Conservation (phyloP, 2,797 vertebrate species). For the Bryconaethiops microstoma region DNA sequence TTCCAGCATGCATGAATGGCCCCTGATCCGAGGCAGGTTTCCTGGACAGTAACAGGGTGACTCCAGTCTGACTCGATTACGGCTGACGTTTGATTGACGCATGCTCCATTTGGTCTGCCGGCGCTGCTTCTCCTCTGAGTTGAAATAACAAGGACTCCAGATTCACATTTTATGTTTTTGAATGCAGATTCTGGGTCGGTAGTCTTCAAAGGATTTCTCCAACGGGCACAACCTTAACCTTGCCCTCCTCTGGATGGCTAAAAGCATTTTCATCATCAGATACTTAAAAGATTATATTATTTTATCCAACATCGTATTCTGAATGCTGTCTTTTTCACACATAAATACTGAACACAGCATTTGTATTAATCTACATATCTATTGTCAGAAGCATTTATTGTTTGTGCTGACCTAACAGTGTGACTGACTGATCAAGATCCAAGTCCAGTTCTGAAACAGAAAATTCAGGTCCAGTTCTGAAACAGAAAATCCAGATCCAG, state of each 20-base stretch:
- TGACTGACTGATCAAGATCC: no score
- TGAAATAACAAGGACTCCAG: slow-evolving; percentile 38
- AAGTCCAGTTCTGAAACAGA: no score
- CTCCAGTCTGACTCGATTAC: slow-evolving; percentile 52
- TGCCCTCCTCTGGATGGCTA: not conserved
- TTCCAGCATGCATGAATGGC: slow-evolving; percentile 32
- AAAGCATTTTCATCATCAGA: not conserved
- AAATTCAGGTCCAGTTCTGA: no score
- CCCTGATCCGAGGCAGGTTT: slow-evolving; percentile 45
- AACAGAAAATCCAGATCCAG: no score
- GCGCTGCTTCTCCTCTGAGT: slow-evolving; percentile 32
- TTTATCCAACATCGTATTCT: not conserved
- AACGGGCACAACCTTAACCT: not conserved
- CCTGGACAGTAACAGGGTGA: slow-evolving; percentile 55
- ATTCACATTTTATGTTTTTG: slow-evolving; percentile 9
- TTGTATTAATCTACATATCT: no score
- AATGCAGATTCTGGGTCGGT: not conserved
- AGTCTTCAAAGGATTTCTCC: not conserved
- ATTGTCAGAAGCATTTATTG: no score
- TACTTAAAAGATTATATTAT: not conserved
- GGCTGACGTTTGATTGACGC: slow-evolving; percentile 59
- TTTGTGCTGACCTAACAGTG: no score
- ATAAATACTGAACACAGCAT: no score
- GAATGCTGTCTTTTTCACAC: no score
- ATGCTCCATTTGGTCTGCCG: slow-evolving; percentile 40